phyloP scores from a whole-genome alignment of 2,888 invertebrate genomes.

The Notodonta ziczac region DNA sequence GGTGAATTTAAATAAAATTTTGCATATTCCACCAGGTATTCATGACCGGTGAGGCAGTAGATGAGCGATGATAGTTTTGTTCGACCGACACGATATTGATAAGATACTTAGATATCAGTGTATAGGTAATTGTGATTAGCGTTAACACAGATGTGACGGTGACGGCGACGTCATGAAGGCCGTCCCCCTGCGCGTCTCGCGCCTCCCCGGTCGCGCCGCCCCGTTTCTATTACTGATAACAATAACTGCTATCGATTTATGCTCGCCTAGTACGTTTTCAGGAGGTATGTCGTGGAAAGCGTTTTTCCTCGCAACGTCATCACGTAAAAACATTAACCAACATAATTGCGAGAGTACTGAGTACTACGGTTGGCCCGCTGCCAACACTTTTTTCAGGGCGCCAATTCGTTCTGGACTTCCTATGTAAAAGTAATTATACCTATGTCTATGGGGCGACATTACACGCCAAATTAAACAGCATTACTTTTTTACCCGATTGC shows the following conservation, averaged over 20 bases:
- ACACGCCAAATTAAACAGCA: too few relatives aligned
- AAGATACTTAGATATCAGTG: slow-evolving; percentile 56
- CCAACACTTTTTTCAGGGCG: too few relatives aligned
- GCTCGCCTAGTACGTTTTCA: slow-evolving; percentile 81
- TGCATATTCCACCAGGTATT: slow-evolving; percentile 56
- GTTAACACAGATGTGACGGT: slow-evolving; percentile 57
- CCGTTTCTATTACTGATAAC: slow-evolving; percentile 65
- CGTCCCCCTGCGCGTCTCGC: slow-evolving; percentile 38
- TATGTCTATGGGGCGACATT: too few relatives aligned
- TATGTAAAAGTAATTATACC: too few relatives aligned
- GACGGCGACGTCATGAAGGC: slow-evolving; percentile 60
- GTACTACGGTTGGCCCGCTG: too few relatives aligned
- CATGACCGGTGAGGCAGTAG: slow-evolving; percentile 46
- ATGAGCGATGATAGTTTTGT: slow-evolving; percentile 45
- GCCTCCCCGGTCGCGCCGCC: slow-evolving; percentile 30
- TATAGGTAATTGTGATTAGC: slow-evolving; percentile 47
- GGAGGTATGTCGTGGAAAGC: slow-evolving; percentile 62
- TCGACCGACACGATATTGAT: slow-evolving; percentile 53
- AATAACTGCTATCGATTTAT: slow-evolving; percentile 67
- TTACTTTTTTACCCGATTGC: too few relatives aligned
- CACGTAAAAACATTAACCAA: slow-evolving; percentile 22
- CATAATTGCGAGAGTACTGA: background rate
- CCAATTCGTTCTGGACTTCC: too few relatives aligned
- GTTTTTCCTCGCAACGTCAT: slow-evolving; percentile 62
- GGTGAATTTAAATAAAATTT: slow-evolving; percentile 57